Conservation (phyloP, 1,140 invertebrate species). For the Bombus confusus region DNA sequence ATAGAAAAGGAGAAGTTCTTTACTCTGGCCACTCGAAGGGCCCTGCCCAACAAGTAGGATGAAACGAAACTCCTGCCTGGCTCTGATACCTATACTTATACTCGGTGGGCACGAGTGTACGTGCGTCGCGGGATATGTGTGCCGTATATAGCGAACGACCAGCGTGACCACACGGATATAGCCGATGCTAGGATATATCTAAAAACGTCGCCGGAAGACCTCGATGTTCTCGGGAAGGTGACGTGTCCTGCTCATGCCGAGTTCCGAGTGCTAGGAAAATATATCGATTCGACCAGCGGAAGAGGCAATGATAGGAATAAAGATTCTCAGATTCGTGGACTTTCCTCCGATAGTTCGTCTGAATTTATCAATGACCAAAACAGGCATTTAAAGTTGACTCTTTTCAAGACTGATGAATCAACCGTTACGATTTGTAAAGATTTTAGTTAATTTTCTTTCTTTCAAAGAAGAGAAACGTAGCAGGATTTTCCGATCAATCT, state of each 20-base stretch:
- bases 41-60: slow-evolving; percentile 61
- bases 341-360: neutral
- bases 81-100: slow-evolving; percentile 24
- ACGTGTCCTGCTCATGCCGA: slow-evolving; percentile 48
- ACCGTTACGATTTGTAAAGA: neutral
- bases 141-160: slow-evolving; percentile 9
- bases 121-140: slow-evolving; percentile 5
- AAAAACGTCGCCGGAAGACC: slow-evolving; percentile 41
- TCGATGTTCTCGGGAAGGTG: slow-evolving; percentile 49
- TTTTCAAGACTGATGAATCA: neutral
- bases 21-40: slow-evolving; percentile 63
- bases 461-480: neutral
- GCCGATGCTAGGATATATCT: slow-evolving; percentile 54
- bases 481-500: too few species aligned
- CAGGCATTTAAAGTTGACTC: neutral
- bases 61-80: slow-evolving; percentile 61
- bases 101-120: neutral
- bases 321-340: neutral
- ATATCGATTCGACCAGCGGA: slow-evolving; percentile 53
- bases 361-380: neutral
- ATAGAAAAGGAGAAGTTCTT: slow-evolving; percentile 64
- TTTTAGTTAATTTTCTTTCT: neutral
- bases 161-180: slow-evolving; percentile 54
- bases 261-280: slow-evolving; percentile 69
- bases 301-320: slow-evolving; percentile 31